Base-by-base conservation (phyloP, 2,888 invertebrate species). In the Rosalia funebris region DNA sequence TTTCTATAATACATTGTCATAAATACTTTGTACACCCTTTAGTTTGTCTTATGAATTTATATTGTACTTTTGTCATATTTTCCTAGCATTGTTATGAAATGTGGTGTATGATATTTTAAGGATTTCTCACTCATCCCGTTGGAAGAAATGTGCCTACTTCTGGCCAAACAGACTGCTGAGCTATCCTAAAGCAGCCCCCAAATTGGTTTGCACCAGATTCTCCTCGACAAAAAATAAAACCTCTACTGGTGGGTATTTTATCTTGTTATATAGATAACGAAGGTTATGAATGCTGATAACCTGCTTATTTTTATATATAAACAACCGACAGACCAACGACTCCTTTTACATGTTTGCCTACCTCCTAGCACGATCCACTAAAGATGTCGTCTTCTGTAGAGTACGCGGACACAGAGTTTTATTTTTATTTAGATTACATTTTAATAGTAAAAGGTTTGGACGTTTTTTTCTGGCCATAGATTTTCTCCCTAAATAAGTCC, bases 181-280 rank as follows among this genome's bases (percentile, higher is more conserved):
- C 41, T 44, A 60, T 34, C 42, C 63, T 60, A 65, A 46, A 61
- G 41, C 36, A 37, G 12, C 39, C 12, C 47, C 45, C 1, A 62
- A 58, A 48, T 11, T 63, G 32, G 39, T 61, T 39, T 54, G 32
- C 19, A 54, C 58, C 31, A 66, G 69, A 65, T 52, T 44, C 36
- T 58, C 63, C 58, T 67, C 66, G 37, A 57, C 63, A 32, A 60
- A 58, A 36, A 62, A 52, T 50, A 64, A 65, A 57, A 57, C 12
- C 42, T 20, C 55, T 52, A 37, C 68, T 48, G 54, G 71, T 71
- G 61, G 69, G 69, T 66, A 46, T 42, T 15, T 58, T 53, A 53
- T 52, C 11, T 16, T 34, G 14, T 60, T 36, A 59, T n/a, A 58
- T 48, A 50, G 57, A 64, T 57, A 57, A 57, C 36, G 32, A 52